Conservation (phyloP, 2,113 vertebrate species). For the Canis aureus region DNA sequence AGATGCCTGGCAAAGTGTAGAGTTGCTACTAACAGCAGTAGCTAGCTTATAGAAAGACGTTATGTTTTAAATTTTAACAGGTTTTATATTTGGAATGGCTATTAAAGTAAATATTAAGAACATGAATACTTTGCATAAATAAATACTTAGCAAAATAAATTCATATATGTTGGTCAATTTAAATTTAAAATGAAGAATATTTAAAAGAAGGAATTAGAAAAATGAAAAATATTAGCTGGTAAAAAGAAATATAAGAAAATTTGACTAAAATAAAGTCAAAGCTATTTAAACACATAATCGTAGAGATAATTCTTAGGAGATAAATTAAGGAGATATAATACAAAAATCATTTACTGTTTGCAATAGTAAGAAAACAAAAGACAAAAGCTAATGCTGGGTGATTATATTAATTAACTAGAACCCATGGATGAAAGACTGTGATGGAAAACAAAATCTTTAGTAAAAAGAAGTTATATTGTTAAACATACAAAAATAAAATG, state of each 20-base stretch:
- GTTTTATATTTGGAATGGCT: background rate
- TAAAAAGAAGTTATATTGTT: background rate
- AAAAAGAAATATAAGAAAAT: background rate
- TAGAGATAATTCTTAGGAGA: background rate
- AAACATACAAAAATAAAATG: background rate
- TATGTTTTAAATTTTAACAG: background rate
- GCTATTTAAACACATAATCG: background rate
- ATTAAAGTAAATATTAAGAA: slow-evolving; percentile 25
- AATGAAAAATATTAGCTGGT: background rate
- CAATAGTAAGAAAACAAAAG: background rate
- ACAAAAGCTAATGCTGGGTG: background rate
- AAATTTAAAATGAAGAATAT: background rate
- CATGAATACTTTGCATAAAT: background rate
- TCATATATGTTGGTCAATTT: background rate
- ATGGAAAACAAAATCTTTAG: background rate
- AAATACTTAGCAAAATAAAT: background rate
- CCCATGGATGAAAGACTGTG: background rate
- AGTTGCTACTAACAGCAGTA: background rate
- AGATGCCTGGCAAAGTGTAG: background rate
- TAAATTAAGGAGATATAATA: background rate
- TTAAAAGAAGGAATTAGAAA: background rate
- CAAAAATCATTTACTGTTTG: background rate
- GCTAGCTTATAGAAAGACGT: background rate
- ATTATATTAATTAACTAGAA: background rate
- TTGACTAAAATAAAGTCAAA: background rate